phyloP scores from a whole-genome alignment of 2,888 invertebrate genomes.

The Syrphus vitripennis region DNA sequence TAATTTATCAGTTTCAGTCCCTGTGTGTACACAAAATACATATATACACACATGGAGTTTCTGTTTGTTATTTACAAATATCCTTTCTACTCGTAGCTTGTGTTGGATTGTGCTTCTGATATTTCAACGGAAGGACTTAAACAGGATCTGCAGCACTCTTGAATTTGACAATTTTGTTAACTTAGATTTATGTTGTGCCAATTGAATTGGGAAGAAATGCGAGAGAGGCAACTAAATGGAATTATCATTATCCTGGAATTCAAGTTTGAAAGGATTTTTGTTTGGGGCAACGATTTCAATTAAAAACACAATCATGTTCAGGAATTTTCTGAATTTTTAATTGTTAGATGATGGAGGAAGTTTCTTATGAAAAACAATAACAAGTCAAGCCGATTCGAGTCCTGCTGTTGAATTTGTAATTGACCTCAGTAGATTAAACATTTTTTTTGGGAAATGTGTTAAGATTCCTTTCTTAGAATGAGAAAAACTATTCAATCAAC shows the following conservation, averaged over 20 bases:
- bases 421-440: not conserved
- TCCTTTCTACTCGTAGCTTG: not conserved
- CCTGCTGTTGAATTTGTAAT: not conserved
- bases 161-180: not conserved
- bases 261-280: not conserved
- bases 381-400: not conserved
- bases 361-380: not conserved
- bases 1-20: constrained; percentile 57
- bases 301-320: not conserved
- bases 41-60: not conserved
- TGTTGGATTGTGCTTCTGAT: not conserved
- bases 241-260: constrained; percentile 1
- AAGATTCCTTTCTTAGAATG: no score
- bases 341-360: not conserved
- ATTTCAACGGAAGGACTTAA: not conserved
- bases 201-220: not conserved
- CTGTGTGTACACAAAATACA: constrained; percentile 16
- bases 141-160: not conserved
- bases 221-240: not conserved
- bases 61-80: constrained; percentile 36
- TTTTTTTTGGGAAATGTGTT: not conserved
- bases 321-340: not conserved
- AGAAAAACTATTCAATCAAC: no score
- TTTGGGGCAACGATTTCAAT: not conserved
- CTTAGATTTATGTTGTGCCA: not conserved